These are phyloP conservation scores for Amphibalanus amphitrite DNA, from an alignment of 1,140 invertebrate genomes.

Conservation along the genomic window DNA sequence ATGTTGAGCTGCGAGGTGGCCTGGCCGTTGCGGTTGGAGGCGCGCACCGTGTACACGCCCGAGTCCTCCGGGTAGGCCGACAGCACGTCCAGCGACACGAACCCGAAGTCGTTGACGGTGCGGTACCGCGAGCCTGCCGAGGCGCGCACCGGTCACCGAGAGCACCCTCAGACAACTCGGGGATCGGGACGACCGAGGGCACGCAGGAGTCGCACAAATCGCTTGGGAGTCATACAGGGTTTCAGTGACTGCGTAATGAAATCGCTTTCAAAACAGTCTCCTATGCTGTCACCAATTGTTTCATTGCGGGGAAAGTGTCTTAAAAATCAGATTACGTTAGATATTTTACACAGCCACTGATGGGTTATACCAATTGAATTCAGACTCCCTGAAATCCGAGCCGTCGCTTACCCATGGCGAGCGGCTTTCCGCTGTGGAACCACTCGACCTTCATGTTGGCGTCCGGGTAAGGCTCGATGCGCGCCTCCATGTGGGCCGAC, in stretches of 20 bases:
- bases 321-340: too few relatives aligned
- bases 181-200: too few relatives aligned
- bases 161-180: too few relatives aligned
- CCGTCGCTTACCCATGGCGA: conserved; percentile 40
- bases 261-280: too few relatives aligned
- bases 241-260: too few relatives aligned
- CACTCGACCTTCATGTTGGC: conserved; percentile 23
- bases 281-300: too few relatives aligned
- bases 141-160: background rate
- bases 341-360: too few relatives aligned
- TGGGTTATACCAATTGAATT: too few relatives aligned
- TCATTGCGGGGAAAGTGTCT: too few relatives aligned
- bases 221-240: too few relatives aligned
- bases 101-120: conserved; percentile 86
- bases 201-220: too few relatives aligned
- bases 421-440: conserved; percentile 31
- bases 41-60: conserved; percentile 29
- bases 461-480: conserved; percentile 22
- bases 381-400: too few relatives aligned
- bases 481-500: conserved; percentile 48
- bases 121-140: conserved; percentile 43
- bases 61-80: conserved; percentile 40
- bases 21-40: conserved; percentile 38
- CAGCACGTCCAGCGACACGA: conserved; percentile 79
- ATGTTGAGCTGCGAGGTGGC: conserved; percentile 60